phyloP scores from a whole-genome alignment of 1,140 invertebrate genomes.

The Bombus consobrinus region DNA sequence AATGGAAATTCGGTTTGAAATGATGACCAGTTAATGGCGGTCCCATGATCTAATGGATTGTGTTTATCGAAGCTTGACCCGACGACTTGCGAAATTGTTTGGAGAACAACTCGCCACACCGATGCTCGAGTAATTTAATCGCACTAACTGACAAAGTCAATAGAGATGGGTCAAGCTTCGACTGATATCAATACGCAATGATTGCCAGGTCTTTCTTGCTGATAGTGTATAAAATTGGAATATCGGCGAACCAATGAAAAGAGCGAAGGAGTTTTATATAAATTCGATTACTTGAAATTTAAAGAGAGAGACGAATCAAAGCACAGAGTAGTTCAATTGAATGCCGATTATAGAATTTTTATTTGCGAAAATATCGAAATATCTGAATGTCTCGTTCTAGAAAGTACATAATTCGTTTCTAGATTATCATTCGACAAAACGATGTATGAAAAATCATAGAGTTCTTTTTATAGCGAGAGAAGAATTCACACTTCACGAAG shows the following conservation, averaged over 20 bases:
- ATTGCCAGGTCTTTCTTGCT: neutral
- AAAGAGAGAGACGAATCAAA: neutral
- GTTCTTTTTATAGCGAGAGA: neutral
- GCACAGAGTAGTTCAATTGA: neutral
- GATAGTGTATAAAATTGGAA: conserved; percentile 10
- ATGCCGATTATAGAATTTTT: neutral
- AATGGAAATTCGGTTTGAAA: neutral
- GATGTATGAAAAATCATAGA: neutral
- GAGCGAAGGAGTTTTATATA: neutral
- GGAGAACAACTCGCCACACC: neutral
- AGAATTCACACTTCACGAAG: neutral
- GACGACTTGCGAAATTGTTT: conserved; percentile 40
- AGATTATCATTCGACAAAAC: neutral
- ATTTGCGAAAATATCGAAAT: neutral
- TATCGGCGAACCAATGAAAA: neutral
- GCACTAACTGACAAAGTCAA: conserved; percentile 33
- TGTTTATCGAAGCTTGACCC: conserved; percentile 32
- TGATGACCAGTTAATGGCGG: neutral
- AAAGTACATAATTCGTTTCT: too few species aligned
- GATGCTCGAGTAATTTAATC: conserved; percentile 37
- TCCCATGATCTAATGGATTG: conserved; percentile 15
- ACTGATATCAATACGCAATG: conserved; percentile 30
- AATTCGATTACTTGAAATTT: neutral
- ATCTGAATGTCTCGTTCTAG: neutral
- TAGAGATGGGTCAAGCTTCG: conserved; percentile 19